These are phyloP conservation scores for Amblyornis subalaris DNA, from an alignment of 2,113 vertebrate genomes.

Conservation along the genomic window DNA sequence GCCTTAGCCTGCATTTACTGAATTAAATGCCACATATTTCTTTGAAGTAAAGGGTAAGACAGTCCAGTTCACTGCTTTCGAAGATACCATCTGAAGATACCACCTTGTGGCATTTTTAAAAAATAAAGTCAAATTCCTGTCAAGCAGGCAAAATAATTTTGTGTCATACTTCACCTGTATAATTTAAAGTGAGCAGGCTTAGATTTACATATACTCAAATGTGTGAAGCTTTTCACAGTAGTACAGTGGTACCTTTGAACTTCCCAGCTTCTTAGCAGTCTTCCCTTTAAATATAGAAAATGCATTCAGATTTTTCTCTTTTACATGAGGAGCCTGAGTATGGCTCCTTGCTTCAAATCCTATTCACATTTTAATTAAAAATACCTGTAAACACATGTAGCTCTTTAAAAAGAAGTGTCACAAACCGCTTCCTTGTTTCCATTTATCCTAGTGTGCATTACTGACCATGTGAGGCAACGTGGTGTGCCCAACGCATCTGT, in stretches of 20 bases:
- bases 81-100: not conserved
- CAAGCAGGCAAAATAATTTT: not conserved
- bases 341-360: not conserved
- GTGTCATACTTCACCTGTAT: not conserved
- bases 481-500: accelerated
- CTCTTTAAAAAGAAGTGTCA: not conserved
- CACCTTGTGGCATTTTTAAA: not conserved
- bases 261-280: not conserved
- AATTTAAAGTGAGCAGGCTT: not conserved
- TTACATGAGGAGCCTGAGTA: not conserved
- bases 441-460: not conserved
- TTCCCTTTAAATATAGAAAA: not conserved
- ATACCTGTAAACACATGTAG: not conserved
- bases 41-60: not conserved
- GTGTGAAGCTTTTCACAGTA: not conserved
- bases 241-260: not conserved
- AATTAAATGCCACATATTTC: not conserved
- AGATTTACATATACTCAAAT: not conserved
- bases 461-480: accelerated
- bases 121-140: not conserved
- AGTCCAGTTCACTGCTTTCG: not conserved
- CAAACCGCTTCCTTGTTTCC: not conserved
- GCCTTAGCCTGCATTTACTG: not conserved
- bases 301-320: not conserved
- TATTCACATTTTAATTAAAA: not conserved